Evolutionary conservation across 2,888 invertebrate genomes (phyloP).

Genomic region (Phyllotreta striolata): DNA sequence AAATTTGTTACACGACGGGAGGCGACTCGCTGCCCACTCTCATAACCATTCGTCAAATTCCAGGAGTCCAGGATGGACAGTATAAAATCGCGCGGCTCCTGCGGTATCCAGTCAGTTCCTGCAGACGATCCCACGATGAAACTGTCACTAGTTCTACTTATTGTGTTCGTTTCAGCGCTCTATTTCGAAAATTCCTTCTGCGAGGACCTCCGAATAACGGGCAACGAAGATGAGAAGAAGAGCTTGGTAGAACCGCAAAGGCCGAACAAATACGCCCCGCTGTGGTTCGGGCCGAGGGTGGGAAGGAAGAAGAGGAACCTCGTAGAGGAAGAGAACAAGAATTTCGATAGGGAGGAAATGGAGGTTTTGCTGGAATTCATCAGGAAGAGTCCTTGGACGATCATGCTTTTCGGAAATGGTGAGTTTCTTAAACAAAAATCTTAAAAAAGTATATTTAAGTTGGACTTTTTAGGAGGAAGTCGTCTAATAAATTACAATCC

Average conservation of each 20-base stretch:
- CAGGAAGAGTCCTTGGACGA: constrained; percentile 59
- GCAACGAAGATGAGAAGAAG: constrained; percentile 22
- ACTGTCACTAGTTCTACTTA: constrained; percentile 26
- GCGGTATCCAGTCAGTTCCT: background rate
- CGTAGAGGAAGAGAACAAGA: constrained; percentile 47
- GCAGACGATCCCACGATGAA: constrained; percentile 20
- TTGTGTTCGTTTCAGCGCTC: constrained; percentile 29
- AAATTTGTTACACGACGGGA: constrained; percentile 48
- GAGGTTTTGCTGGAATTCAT: constrained; percentile 58
- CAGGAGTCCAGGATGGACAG: constrained; percentile 35
- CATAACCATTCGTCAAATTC: constrained; percentile 35
- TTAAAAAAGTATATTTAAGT: too few species aligned
- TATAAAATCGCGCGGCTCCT: constrained; percentile 30
- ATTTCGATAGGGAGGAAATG: constrained; percentile 48
- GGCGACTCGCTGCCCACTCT: constrained; percentile 46
- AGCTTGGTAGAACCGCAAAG: constrained; percentile 4
- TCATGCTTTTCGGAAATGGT: constrained; percentile 56
- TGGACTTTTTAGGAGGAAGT: constrained; percentile 37
- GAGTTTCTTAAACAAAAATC: constrained; percentile 16
- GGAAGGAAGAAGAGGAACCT: constrained; percentile 62
- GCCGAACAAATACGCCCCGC: constrained; percentile 43
- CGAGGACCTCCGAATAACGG: too few species aligned
- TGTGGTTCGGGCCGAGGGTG: constrained; percentile 66
- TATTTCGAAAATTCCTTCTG: constrained; percentile 25
- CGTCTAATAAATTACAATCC: constrained; percentile 56